Conservation (phyloP, 2,113 vertebrate genomes). For the Laterallus jamaicensis region DNA sequence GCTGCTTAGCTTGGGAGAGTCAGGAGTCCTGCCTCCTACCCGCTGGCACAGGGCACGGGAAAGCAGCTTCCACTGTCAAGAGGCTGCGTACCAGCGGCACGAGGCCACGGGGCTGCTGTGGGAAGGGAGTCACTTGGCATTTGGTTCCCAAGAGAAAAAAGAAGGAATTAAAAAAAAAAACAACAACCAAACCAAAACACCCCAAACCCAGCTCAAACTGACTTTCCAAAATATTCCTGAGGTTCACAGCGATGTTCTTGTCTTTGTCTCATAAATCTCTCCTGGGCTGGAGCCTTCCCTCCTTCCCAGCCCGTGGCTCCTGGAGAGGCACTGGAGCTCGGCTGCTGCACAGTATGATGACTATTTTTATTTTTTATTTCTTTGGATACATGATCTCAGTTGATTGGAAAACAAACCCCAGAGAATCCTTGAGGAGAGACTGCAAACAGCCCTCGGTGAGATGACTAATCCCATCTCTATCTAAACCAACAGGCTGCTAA, state of each 20-base stretch:
- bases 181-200: not conserved
- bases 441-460: constrained; percentile 52
- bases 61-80: constrained; percentile 22
- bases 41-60: constrained; percentile 18
- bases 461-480: constrained; percentile 58
- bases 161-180: not conserved
- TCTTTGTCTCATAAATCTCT: not conserved
- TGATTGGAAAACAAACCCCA: constrained; percentile 62
- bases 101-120: not conserved
- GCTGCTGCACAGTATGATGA: not conserved
- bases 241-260: not conserved
- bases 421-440: constrained; percentile 60
- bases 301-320: not conserved
- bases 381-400: constrained; percentile 22
- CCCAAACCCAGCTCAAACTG: not conserved
- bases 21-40: not conserved
- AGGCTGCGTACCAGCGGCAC: not conserved
- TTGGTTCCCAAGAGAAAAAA: not conserved
- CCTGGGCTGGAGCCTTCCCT: constrained; percentile 16
- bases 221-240: constrained; percentile 52
- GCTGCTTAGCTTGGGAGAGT: not conserved
- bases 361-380: constrained; percentile 47
- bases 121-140: constrained; percentile 55
- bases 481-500: constrained; percentile 49
- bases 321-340: not conserved